Base-by-base conservation (phyloP, 92 coral and sea anemone genomes). In the Diadumene lineata region DNA sequence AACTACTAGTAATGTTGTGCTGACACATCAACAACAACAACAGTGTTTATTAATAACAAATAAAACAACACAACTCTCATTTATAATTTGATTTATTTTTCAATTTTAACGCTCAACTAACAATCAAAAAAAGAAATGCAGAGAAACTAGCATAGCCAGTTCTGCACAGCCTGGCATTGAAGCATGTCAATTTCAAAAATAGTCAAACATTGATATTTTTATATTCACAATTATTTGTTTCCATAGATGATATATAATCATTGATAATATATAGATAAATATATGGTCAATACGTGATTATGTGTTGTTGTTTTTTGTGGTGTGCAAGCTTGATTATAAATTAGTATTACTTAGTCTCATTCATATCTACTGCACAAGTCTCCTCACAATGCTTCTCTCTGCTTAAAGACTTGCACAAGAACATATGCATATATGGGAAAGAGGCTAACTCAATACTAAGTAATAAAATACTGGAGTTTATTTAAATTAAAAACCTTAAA, bases 221-320 rank as follows among this genome's bases (percentile, higher is more conserved):
- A 27, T 62, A 28, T 30, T 62, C 3, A 1, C 19, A 60, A 22
- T 60, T 60, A 30, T 62, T 30, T 23, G 23, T 60, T 28, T 62
- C 23, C 68, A 28, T 28, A 22, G 24, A 30, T 1, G 21, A 58
- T 62, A 62, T 62, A 23, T 58, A 58, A n/a, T n/a, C n/a, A n/a
- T n/a, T n/a, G n/a, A n/a, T 58, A 25, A 16, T 16, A 62, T 62
- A 62, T 62, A 62, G 68, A 28, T 62, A 62, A 62, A 62, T 62
- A 62, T 30, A n/a, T n/a, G 31, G 43, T 31, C 13, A 23, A 53
- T 15, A 53, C 19, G 24, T 53, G 17, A 8, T 17, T 8, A 44
- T 44, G 51, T 44, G 51, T 53, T 38, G 13, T 38, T 6, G 13
- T 38, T 38, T 38, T 38, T 38, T 38, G 48, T 38, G 48, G 13